Evolutionary conservation across 2,797 vertebrate genomes (phyloP), one percentile per base, ranked within the genome.

Genomic region (Avahi laniger): DNA sequence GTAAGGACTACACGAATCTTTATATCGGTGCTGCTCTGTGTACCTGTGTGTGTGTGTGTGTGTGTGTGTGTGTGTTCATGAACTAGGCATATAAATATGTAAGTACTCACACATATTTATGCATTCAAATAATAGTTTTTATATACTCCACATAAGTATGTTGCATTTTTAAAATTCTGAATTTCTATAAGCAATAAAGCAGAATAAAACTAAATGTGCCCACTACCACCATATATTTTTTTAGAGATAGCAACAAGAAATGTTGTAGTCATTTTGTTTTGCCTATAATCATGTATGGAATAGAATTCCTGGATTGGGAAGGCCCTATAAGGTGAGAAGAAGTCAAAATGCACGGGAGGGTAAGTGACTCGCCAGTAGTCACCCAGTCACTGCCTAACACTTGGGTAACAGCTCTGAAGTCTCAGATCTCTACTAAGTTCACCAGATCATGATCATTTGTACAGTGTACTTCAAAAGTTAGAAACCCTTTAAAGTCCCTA

Each of bases 391-490:
- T 97, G 57, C 81, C 54, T 73, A 35, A 85, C 93, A 95, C 96
- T 96, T 2, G 9, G 81, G 41, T 81, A 82, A 89, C 93, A 95
- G 88, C 92, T 97, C 70, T 67, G 57, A 88, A 79, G 95, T 90
- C 94, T 98, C 93, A 97, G 97, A 97, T 98, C 96, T 96, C 79
- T 75, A 80, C 89, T 96, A 69, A 96, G 97, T 97, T 96, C 97
- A 96, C 91, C 76, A 85, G 95, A 97, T 97, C 97, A 96, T 1
- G 52, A 91, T 92, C 96, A 75, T 97, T 97, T 93, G 93, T 79
- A 94, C 83, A 93, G 95, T 88, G 96, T 83, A 96, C 93, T 97
- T 98, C 96, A 97, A 50, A 97, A 93, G 96, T 70, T 28, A 82
- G 78, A 97, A 96, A 84, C 7, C 9, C 72, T 97, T 97, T 97